phyloP scores from a whole-genome alignment of 1,140 invertebrate species.

The Platyscapa corneri region DNA sequence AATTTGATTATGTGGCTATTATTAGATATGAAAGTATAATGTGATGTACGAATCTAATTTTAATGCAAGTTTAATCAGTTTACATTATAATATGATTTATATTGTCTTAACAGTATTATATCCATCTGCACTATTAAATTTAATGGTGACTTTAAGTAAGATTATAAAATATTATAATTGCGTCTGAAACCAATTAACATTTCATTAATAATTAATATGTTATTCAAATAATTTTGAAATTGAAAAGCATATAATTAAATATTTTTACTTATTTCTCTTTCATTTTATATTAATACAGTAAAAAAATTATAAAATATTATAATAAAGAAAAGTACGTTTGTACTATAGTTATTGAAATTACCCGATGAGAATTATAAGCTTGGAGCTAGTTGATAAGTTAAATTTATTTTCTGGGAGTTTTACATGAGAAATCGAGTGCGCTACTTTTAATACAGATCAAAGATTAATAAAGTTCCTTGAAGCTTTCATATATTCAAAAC shows the following conservation, averaged over 20 bases:
- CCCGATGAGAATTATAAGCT: no score
- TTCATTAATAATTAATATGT: background rate
- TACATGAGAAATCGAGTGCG: background rate
- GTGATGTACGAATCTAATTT: no score
- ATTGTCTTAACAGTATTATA: background rate
- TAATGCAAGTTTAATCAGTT: no score
- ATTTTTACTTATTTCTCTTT: no score
- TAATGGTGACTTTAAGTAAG: background rate
- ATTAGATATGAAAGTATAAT: background rate
- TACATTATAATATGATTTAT: no score
- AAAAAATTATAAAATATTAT: no score
- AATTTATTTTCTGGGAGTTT: background rate
- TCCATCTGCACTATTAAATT: background rate
- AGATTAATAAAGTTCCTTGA: constrained; percentile 4
- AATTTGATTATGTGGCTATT: background rate
- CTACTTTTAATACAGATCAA: background rate
- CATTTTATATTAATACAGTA: no score
- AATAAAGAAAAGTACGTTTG: no score
- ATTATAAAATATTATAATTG: background rate
- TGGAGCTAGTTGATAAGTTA: background rate
- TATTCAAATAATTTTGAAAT: background rate
- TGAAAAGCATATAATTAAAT: no score
- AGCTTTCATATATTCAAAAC: constrained; percentile 10
- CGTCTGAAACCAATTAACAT: background rate
- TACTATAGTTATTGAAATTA: no score